Base-by-base conservation (phyloP, 2,113 vertebrate genomes). In the Phocoena sinus region DNA sequence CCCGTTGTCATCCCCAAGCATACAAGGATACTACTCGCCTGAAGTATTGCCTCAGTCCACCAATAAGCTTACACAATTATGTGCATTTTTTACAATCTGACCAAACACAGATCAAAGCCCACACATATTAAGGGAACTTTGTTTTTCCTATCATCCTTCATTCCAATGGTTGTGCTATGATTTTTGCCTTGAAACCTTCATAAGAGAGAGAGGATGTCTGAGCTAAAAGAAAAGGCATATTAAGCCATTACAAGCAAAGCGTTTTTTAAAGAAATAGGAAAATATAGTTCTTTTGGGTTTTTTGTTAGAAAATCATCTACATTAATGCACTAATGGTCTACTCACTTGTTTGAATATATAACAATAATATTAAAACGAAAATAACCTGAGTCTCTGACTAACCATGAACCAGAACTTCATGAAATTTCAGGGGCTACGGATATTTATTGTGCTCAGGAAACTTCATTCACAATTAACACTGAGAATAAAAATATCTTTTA, bases 151-250 rank as follows among this genome's bases (percentile, higher is more conserved):
- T 47, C 31, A 77, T 81, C 21, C 15, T 44, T 58, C 25, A 62
- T 62, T 44, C 44, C 62, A 97, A 92, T 92, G 79, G 84, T 89
- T 95, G 50, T 86, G 50, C 87, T 97, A 95, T 82, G 80, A 88
- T 65, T 85, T 71, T 71, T 92, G 25, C 63, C 73, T 95, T 94
- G 36, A 95, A 91, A 86, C 74, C 44, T 98, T 97, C 88, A 95
- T 95, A 71, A 94, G 68, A 97, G 58, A 96, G 89, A 92, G 63
- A 98, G 94, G 93, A 17, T 95, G 94, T 97, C n/a, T 95, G 92
- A 97, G 73, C 53, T 87, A 89, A 97, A 93, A 97, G 56, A 95
- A 81, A 97, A 81, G 90, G 33, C 5, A 67, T 26, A 67, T n/a
- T 65, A 84, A 92, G 7, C 2, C 31, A 77, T 58, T 74, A 33